Percentiles rank a stretch among this genome's conserved stretches.
Conservation (phyloP, 2,113 vertebrate genomes). For the Oxyruncus cristatus region DNA sequence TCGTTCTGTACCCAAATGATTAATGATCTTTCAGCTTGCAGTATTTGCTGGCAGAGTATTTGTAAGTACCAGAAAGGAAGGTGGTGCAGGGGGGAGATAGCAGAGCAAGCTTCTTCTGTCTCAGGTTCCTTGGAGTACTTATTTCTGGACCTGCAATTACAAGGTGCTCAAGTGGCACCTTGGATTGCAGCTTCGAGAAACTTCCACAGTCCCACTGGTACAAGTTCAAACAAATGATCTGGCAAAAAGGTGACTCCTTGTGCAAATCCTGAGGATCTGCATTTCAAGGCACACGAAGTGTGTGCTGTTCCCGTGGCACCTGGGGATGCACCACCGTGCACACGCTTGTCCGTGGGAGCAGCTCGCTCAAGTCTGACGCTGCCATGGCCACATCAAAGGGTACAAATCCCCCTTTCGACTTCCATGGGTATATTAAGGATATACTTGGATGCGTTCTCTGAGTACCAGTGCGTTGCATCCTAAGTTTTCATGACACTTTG, state of each 20-base stretch:
- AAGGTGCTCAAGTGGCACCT: not conserved
- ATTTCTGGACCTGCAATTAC: not conserved
- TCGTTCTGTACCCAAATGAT: not conserved
- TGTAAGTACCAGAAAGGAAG: not conserved
- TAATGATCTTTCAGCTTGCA: not conserved
- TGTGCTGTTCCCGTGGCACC: not conserved
- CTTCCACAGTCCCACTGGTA: no score
- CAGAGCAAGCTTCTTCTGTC: rapidly evolving
- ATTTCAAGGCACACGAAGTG: rapidly evolving
- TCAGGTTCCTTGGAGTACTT: not conserved
- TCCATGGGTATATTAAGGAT: rapidly evolving
- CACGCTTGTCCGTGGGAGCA: not conserved
- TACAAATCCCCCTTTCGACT: not conserved
- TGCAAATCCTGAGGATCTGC: not conserved
- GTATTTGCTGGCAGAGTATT: not conserved
- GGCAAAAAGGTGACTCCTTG: not conserved
- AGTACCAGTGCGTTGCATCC: not conserved
- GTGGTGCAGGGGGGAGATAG: not conserved
- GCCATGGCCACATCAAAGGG: rapidly evolving
- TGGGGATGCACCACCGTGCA: not conserved
- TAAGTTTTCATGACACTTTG: rapidly evolving
- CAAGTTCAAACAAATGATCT: conserved; percentile 2
- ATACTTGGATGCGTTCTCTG: not conserved
- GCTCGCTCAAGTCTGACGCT: not conserved
- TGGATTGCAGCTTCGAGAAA: not conserved